phyloP scores from a whole-genome alignment of 2,888 invertebrate genomes.

The Patella ulyssiponensis region DNA sequence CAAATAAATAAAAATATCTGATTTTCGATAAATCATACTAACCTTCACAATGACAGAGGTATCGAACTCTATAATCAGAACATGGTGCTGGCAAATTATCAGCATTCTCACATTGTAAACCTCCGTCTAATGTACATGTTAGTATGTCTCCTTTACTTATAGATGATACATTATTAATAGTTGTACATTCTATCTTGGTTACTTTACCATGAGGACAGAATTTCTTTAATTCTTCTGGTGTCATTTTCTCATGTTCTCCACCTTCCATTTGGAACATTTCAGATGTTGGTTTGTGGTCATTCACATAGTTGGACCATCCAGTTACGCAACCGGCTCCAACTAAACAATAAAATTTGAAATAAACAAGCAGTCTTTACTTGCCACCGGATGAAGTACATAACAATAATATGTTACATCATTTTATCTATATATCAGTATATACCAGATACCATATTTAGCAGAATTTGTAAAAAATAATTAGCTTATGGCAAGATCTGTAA shows the following conservation, averaged over 20 bases:
- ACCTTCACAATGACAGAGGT: constrained; percentile 74
- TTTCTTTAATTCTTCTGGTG: constrained; percentile 39
- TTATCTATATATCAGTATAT: too few relatives aligned
- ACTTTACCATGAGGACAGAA: constrained; percentile 61
- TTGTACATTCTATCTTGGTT: constrained; percentile 61
- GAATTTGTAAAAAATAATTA: too few relatives aligned
- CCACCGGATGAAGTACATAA: too few relatives aligned
- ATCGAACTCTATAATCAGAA: constrained; percentile 64
- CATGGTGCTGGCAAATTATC: constrained; percentile 55
- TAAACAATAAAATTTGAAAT: too few relatives aligned
- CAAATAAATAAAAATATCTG: too few relatives aligned
- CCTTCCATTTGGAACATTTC: constrained; percentile 23
- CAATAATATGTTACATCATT: too few relatives aligned
- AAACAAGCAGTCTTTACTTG: too few relatives aligned
- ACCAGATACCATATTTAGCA: too few relatives aligned
- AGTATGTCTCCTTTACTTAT: constrained; percentile 51
- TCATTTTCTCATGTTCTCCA: constrained; percentile 53
- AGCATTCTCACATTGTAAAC: constrained; percentile 77
- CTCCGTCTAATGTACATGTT: constrained; percentile 76
- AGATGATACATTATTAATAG: constrained; percentile 48
- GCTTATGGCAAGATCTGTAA: too few relatives aligned
- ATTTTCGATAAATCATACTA: background rate
- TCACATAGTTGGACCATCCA: constrained; percentile 57
- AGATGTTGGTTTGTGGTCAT: constrained; percentile 49
- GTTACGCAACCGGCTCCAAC: constrained; percentile 5